Evolutionary conservation across 2,888 invertebrate species (phyloP).

Genomic region (Eudemis profundana): DNA sequence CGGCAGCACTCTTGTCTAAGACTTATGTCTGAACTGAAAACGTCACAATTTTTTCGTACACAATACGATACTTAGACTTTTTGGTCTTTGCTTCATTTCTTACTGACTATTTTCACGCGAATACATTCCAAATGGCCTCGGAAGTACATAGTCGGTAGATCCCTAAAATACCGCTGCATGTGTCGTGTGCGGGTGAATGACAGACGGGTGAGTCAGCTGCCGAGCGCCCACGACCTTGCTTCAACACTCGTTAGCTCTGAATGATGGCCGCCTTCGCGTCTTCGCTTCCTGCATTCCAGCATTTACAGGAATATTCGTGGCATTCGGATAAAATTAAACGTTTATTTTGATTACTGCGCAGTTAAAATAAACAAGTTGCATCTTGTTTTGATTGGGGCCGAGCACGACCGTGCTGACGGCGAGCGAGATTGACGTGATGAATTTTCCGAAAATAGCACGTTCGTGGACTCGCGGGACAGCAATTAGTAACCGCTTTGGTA

Average conservation of each 20-base stretch:
- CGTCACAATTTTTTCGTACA: too few relatives aligned
- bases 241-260: constrained; percentile 61
- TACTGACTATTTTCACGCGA: not conserved
- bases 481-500: constrained; percentile 13
- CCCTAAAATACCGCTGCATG: constrained; percentile 27
- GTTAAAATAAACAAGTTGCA: constrained; percentile 41
- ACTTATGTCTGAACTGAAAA: too few relatives aligned
- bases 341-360: constrained; percentile 42
- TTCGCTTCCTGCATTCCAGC: constrained; percentile 62
- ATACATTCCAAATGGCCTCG: not conserved
- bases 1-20: too few relatives aligned
- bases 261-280: constrained; percentile 64
- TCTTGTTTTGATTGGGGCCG: constrained; percentile 35
- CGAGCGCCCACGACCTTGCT: constrained; percentile 60
- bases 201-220: constrained; percentile 49
- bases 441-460: constrained; percentile 13
- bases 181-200: constrained; percentile 46
- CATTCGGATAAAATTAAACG: constrained; percentile 49
- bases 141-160: not conserved
- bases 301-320: constrained; percentile 54
- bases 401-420: not conserved
- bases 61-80: too few relatives aligned
- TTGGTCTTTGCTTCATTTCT: too few relatives aligned
- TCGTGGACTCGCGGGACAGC: not conserved
- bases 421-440: constrained; percentile 11